These are phyloP conservation scores for Microcebus griseorufus DNA, from an alignment of 2,113 vertebrate genomes.

Conservation along the genomic window DNA sequence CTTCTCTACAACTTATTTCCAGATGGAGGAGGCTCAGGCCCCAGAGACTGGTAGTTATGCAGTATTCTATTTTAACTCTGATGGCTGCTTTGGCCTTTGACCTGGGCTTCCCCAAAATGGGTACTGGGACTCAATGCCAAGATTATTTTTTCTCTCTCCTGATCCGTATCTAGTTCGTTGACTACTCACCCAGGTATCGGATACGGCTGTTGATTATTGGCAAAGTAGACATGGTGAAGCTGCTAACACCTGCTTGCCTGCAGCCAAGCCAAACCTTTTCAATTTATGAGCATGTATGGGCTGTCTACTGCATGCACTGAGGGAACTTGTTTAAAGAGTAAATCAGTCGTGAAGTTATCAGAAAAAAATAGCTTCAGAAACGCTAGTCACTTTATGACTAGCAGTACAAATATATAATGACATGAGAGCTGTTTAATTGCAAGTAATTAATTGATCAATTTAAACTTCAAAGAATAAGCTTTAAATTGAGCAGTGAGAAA, in stretches of 20 bases:
- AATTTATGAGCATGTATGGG: neutral
- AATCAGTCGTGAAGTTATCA: conserved; percentile 10
- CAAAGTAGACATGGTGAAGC: neutral
- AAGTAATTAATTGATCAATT: conserved; percentile 67
- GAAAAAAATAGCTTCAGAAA: conserved; percentile 55
- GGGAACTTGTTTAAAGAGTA: neutral
- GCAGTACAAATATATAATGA: conserved; percentile 25
- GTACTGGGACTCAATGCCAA: neutral
- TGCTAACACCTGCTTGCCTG: neutral
- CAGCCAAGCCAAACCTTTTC: too few relatives aligned
- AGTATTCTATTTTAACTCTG: neutral
- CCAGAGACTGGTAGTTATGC: neutral
- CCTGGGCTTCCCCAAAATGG: neutral
- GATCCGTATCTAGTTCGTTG: neutral
- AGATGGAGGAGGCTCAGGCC: neutral
- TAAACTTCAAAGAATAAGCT: conserved; percentile 58
- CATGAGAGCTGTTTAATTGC: conserved; percentile 38
- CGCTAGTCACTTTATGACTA: conserved; percentile 50
- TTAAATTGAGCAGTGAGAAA: conserved; percentile 52
- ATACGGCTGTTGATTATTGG: neutral
- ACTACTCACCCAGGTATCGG: neutral
- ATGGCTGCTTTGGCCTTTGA: neutral
- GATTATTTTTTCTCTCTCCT: neutral
- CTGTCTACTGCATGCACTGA: neutral
- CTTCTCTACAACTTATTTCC: neutral